Percentiles rank a stretch among this genome's conserved stretches.
Conservation (phyloP, 2,113 vertebrate genomes). For the Carettochelys insculpta region DNA sequence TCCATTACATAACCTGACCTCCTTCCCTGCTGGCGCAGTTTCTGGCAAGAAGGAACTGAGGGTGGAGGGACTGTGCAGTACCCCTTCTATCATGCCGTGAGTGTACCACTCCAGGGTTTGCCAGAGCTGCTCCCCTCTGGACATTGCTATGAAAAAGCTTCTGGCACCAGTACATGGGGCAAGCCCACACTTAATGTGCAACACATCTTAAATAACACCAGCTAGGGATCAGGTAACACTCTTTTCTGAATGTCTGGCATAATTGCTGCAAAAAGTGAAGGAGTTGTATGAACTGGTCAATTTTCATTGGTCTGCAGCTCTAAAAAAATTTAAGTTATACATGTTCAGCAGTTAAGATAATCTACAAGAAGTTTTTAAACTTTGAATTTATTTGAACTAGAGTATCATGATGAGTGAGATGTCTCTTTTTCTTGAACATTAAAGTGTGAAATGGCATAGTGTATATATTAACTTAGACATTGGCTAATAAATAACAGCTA, state of each 20-base stretch:
- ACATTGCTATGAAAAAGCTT: too few relatives aligned
- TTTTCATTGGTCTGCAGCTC: background rate
- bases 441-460: background rate
- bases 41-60: too few relatives aligned
- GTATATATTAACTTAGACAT: background rate
- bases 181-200: too few relatives aligned
- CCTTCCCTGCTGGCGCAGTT: too few relatives aligned
- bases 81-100: too few relatives aligned
- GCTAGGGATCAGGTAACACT: too few relatives aligned
- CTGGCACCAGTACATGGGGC: too few relatives aligned
- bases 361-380: background rate
- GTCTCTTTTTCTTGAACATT: background rate
- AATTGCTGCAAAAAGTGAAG: background rate
- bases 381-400: background rate
- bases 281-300: background rate
- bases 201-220: too few relatives aligned
- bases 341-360: background rate
- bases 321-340: background rate
- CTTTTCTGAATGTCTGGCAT: background rate
- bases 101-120: too few relatives aligned
- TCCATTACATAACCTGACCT: too few relatives aligned
- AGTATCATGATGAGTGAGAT: background rate
- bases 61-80: too few relatives aligned
- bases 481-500: background rate
- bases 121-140: too few relatives aligned